phyloP scores from a whole-genome alignment of 1,140 invertebrate genomes.

The Prorops nasuta region DNA sequence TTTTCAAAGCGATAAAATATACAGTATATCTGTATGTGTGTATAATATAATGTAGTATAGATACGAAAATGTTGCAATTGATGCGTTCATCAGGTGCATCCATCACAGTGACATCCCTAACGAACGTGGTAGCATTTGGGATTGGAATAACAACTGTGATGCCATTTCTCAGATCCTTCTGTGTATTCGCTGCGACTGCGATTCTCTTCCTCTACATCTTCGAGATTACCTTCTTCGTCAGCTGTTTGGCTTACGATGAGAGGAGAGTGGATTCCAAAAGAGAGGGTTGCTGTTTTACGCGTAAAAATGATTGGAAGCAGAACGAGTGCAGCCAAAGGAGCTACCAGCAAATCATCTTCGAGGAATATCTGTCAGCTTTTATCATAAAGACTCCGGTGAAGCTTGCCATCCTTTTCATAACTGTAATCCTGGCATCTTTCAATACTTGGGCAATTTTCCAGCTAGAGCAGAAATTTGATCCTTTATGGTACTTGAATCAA shows the following conservation, averaged over 20 bases:
- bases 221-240: conserved; percentile 61
- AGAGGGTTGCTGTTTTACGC: conserved; percentile 55
- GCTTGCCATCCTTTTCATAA: conserved; percentile 49
- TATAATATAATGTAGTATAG: too few relatives aligned
- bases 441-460: conserved; percentile 54
- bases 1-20: too few relatives aligned
- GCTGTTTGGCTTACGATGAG: conserved; percentile 59
- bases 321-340: conserved; percentile 56
- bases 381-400: conserved; percentile 54
- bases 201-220: conserved; percentile 58
- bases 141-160: conserved; percentile 63
- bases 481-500: conserved; percentile 60
- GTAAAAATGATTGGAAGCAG: conserved; percentile 49
- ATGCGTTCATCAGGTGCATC: conserved; percentile 50
- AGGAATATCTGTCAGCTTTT: conserved; percentile 53
- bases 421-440: conserved; percentile 31
- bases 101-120: conserved; percentile 69
- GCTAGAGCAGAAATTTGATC: conserved; percentile 60
- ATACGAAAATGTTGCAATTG: neutral
- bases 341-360: conserved; percentile 52
- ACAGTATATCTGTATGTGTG: too few relatives aligned
- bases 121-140: conserved; percentile 66
- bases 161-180: conserved; percentile 58
- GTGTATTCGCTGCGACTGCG: conserved; percentile 56
- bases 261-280: conserved; percentile 47